A percentile compares a stretch with the other conserved stretches of the same genome.
Evolutionary conservation across 2,888 invertebrate species (phyloP).

Genomic region (Pimpla rufipes): DNA sequence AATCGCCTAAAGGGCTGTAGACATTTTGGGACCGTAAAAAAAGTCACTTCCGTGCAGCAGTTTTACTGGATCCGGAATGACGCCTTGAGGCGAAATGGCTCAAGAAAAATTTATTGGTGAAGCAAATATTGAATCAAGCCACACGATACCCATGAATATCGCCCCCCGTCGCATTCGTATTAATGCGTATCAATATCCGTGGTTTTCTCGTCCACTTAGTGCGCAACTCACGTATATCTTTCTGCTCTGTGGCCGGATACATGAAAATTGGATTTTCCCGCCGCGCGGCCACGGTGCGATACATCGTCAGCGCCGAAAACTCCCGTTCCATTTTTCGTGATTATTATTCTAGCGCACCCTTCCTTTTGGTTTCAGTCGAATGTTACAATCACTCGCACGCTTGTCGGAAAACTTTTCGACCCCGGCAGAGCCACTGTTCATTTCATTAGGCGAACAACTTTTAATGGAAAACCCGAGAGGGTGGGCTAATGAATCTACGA

Average conservation of each 20-base stretch:
- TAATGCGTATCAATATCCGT: background rate
- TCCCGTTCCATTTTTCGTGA: background rate
- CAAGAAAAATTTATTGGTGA: background rate
- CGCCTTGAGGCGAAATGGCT: background rate
- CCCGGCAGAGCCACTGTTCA: background rate
- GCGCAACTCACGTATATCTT: slow-evolving; percentile 2
- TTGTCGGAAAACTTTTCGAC: background rate
- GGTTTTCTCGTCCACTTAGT: background rate
- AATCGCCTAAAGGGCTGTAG: background rate
- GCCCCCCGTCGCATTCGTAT: background rate
- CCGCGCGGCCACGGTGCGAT: background rate
- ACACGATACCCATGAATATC: background rate
- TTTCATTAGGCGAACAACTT: slow-evolving; percentile 10
- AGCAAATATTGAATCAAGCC: background rate
- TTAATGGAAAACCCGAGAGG: slow-evolving; percentile 17
- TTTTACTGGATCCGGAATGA: background rate
- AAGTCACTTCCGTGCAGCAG: background rate
- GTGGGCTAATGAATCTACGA: background rate
- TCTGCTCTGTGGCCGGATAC: background rate
- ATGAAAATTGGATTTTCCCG: slow-evolving; percentile 9
- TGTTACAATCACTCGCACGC: background rate
- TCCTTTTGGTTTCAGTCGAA: background rate
- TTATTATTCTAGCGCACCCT: background rate
- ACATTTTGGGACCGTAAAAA: background rate
- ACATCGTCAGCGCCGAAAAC: slow-evolving; percentile 1